These are phyloP conservation scores for Diaprepes abbreviatus DNA, from an alignment of 2,888 invertebrate genomes.

Conservation along the genomic window DNA sequence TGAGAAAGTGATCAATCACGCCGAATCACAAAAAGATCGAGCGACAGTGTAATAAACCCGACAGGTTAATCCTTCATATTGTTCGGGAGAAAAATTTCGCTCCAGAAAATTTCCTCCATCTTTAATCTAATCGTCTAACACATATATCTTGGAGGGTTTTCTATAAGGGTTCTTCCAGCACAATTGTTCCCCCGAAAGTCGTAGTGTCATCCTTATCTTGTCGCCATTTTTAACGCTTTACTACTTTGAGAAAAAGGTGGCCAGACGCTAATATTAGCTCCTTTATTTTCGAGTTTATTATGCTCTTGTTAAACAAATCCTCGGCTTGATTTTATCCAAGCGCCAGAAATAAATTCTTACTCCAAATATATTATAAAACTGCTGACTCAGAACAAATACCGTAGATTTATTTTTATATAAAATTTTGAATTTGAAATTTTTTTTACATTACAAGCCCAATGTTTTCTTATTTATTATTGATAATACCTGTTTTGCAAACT, in stretches of 20 bases:
- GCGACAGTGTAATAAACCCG: conserved; percentile 49
- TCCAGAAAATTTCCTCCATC: conserved; percentile 48
- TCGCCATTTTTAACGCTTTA: conserved; percentile 50
- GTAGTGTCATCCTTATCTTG: conserved; percentile 49
- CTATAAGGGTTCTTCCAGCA: conserved; percentile 45
- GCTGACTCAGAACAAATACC: too few species aligned
- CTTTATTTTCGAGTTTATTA: conserved; percentile 38
- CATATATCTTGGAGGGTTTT: conserved; percentile 50
- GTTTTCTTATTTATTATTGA: too few species aligned
- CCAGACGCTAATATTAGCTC: conserved; percentile 38
- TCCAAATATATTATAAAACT: too few species aligned
- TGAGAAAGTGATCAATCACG: conserved; percentile 47
- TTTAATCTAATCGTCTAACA: conserved; percentile 51
- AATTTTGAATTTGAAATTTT: too few species aligned
- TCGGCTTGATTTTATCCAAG: conserved; percentile 11
- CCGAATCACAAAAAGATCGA: conserved; percentile 48
- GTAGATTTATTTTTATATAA: too few species aligned
- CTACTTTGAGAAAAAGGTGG: conserved; percentile 46
- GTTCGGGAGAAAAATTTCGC: conserved; percentile 46
- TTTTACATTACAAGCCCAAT: too few species aligned
- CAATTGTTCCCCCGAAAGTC: conserved; percentile 49
- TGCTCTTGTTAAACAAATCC: conserved; percentile 36
- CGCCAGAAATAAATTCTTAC: too few species aligned
- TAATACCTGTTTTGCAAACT: too few species aligned
- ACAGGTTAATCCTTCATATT: conserved; percentile 51